Evolutionary conservation across 1,140 invertebrate genomes (phyloP), one percentile per base, ranked within the genome.

Genomic region (Psix sp.): DNA sequence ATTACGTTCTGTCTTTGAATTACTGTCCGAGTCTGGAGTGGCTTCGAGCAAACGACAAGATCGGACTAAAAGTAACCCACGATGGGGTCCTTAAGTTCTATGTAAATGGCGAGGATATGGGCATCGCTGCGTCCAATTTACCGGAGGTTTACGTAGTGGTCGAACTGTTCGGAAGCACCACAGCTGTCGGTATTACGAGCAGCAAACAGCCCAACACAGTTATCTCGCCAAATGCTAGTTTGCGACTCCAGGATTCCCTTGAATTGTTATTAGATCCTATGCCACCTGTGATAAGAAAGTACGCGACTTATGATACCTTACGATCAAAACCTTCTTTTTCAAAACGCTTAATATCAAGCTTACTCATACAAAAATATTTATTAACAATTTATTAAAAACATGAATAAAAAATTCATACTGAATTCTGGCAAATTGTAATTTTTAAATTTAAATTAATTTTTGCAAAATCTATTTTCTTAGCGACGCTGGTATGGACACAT

Each of bases 31-130:
- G 91, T 49, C 88, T 96, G 42, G 92, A 94, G 68, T 94, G 94
- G 91, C 80, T 97, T 4, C 88, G 93, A 16, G 88, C 91, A 1
- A 93, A 93, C 0, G 94, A 93, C 81, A 89, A 91, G 45, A 88
- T 94, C 10, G 91, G 92, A 0, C 75, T 93, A 9, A 91, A 93
- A 76, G 88, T 88, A 75, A 91, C 88, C 10, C 86, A 85, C 43
- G 91, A 91, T 63, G 88, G 85, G 3, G 88, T 88, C 24, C 86
- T 93, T 0, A 90, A 90, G 38, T 88, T 91, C 40, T 88, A 88
- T 56, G 87, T 96, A 0, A 96, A 97, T 84, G 93, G 94, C 0
- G 93, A 94, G 84, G 94, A 96, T 78, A 90, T 95, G 81, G 93
- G 94, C n/a, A 89, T 93, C n/a, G 92, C 93, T 15, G 93, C 93